Conservation (phyloP, 2,888 invertebrate genomes). For the Calephelis perditalis region DNA sequence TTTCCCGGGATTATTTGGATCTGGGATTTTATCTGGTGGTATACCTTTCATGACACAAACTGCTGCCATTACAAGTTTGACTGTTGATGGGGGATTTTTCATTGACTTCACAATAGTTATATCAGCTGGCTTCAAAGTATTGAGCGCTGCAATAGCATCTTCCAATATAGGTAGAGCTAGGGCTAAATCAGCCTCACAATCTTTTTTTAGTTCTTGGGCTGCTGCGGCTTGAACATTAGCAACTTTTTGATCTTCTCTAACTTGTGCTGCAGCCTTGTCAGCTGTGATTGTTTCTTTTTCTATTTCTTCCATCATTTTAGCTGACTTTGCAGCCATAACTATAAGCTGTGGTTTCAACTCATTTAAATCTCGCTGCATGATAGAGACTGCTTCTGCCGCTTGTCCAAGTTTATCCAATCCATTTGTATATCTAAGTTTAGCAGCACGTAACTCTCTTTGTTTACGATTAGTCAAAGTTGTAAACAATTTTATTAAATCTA, state of each 20-base stretch:
- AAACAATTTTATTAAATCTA: conserved; percentile 88
- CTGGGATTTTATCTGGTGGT: conserved; percentile 86
- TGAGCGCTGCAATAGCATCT: conserved; percentile 85
- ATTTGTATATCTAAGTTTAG: conserved; percentile 86
- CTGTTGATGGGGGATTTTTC: conserved; percentile 91
- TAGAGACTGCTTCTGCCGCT: conserved; percentile 85
- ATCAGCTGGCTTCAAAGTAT: conserved; percentile 90
- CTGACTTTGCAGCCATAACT: conserved; percentile 84
- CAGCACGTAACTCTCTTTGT: conserved; percentile 84
- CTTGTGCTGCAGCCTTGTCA: conserved; percentile 86
- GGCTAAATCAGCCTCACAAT: conserved; percentile 95
- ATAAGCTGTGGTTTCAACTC: conserved; percentile 86
- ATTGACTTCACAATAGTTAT: conserved; percentile 92
- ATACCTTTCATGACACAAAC: conserved; percentile 92
- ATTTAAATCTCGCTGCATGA: conserved; percentile 87
- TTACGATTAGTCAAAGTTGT: conserved; percentile 83
- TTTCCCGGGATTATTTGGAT: conserved; percentile 81
- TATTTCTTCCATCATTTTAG: conserved; percentile 86
- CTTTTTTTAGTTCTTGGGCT: conserved; percentile 89
- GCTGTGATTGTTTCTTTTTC: conserved; percentile 87
- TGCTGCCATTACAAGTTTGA: conserved; percentile 92
- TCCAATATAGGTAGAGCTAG: conserved; percentile 90
- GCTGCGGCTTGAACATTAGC: conserved; percentile 92
- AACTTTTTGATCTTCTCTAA: conserved; percentile 91
- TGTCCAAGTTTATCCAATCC: conserved; percentile 87